Evolutionary conservation across 2,797 vertebrate genomes (phyloP).

Genomic region (Pangasius mekongensis): DNA sequence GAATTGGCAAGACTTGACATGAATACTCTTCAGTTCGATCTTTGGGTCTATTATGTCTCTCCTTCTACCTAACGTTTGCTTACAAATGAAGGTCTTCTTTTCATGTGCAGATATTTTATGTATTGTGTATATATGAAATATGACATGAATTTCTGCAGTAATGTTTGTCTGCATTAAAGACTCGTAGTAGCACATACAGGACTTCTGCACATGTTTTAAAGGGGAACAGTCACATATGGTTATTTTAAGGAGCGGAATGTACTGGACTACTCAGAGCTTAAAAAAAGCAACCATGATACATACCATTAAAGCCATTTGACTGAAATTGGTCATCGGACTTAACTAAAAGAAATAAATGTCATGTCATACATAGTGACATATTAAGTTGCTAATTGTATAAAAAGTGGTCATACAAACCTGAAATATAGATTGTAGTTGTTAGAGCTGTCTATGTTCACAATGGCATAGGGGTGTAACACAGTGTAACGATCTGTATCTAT

Average conservation of each 20-base stretch:
- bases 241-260: background rate
- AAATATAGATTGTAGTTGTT: too few relatives aligned
- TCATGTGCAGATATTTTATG: slow-evolving; percentile 23
- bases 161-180: background rate
- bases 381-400: background rate
- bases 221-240: background rate
- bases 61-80: background rate
- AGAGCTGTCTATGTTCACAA: background rate
- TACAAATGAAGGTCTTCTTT: slow-evolving; percentile 31
- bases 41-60: background rate
- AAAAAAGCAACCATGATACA: background rate
- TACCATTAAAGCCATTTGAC: background rate
- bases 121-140: slow-evolving; percentile 43
- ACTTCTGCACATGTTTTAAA: background rate
- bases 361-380: background rate
- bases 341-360: background rate
- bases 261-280: background rate
- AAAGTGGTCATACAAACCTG: background rate
- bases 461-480: background rate
- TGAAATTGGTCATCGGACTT: background rate
- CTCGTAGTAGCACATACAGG: background rate
- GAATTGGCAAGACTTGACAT: background rate
- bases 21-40: background rate
- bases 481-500: background rate
- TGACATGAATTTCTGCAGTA: background rate